Conservation (phyloP, 2,888 invertebrate genomes). For the Clistopyga incitator region DNA sequence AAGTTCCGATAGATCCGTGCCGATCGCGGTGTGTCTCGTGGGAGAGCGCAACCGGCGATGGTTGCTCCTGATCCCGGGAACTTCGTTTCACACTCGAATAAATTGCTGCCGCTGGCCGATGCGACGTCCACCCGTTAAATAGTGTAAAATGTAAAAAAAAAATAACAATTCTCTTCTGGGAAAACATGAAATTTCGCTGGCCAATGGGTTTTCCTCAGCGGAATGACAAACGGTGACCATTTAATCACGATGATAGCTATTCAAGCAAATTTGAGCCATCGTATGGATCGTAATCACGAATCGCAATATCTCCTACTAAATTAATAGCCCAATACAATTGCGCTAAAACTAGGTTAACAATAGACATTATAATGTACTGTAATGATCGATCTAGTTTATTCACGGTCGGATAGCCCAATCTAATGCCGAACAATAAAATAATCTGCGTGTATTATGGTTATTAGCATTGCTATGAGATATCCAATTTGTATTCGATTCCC, state of each 20-base stretch:
- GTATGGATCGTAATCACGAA: background rate
- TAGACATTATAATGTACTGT: conserved; percentile 4
- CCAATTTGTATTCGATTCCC: background rate
- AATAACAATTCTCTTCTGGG: background rate
- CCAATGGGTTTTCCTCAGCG: too few relatives aligned
- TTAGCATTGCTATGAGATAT: background rate
- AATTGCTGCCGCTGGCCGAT: conserved; percentile 14
- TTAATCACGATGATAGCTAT: background rate
- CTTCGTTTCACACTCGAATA: conserved; percentile 74
- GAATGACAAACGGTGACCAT: background rate
- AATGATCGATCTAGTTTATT: background rate
- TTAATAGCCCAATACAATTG: conserved; percentile 15
- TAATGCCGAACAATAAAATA: background rate
- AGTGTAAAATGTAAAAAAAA: background rate
- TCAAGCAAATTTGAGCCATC: background rate
- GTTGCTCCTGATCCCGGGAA: conserved; percentile 60
- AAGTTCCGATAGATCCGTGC: conserved; percentile 24
- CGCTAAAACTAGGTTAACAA: conserved; percentile 8
- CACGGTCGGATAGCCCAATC: background rate
- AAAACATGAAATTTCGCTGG: background rate
- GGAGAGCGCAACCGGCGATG: conserved; percentile 58
- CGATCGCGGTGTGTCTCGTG: conserved; percentile 48
- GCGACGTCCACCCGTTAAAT: background rate
- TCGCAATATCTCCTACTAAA: background rate
- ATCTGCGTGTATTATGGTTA: background rate